A percentile compares a stretch with the other conserved stretches of the same genome.
Evolutionary conservation across 1,140 invertebrate genomes (phyloP).

Genomic region (Drosophila kurseongensis): DNA sequence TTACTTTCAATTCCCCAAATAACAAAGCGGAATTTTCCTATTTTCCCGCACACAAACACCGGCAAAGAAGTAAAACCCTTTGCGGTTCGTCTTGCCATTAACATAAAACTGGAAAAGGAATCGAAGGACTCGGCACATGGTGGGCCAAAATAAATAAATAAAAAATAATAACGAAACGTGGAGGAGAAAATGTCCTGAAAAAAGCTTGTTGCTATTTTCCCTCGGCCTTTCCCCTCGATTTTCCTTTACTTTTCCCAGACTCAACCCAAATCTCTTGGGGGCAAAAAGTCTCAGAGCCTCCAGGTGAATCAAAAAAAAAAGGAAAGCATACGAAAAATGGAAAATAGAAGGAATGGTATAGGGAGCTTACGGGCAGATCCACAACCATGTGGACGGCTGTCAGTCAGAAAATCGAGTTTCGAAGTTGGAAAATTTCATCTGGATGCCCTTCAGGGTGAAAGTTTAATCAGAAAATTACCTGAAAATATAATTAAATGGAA

Average conservation of each 20-base stretch:
- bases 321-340: conserved; percentile 19
- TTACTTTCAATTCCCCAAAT: conserved; percentile 77
- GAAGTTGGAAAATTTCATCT: background rate
- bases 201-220: conserved; percentile 34
- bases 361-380: conserved; percentile 12
- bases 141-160: conserved; percentile 45
- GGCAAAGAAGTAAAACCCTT: conserved; percentile 22
- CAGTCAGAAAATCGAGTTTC: conserved; percentile 37
- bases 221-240: background rate
- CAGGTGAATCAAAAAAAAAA: conserved; percentile 33
- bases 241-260: conserved; percentile 4
- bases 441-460: conserved; percentile 6
- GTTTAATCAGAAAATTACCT: conserved; percentile 7
- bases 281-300: conserved; percentile 22
- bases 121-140: conserved; percentile 24
- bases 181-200: conserved; percentile 12
- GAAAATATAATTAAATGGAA: conserved; percentile 5
- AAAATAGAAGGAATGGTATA: conserved; percentile 11
- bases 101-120: conserved; percentile 43
- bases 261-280: conserved; percentile 33
- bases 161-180: conserved; percentile 38
- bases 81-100: conserved; percentile 45
- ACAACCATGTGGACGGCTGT: conserved; percentile 51
- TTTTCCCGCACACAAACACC: conserved; percentile 27
- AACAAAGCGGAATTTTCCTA: conserved; percentile 64